Conservation (phyloP, 2,888 invertebrate genomes). For the Hyles lineata region DNA sequence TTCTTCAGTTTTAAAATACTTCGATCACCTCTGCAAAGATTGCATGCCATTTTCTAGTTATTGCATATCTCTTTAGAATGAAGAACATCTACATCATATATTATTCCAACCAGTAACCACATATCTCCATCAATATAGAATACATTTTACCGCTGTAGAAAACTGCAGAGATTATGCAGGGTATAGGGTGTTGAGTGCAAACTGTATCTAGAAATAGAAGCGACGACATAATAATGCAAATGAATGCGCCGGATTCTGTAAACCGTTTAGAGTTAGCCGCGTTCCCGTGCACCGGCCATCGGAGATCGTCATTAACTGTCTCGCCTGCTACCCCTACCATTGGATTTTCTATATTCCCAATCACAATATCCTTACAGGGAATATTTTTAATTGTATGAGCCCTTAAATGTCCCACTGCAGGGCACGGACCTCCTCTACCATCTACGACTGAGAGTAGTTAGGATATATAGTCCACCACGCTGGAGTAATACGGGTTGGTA, state of each 20-base stretch:
- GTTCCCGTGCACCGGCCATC: slow-evolving; percentile 59
- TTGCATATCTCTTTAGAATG: not conserved
- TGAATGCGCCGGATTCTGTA: slow-evolving; percentile 65
- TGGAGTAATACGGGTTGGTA: too few species aligned
- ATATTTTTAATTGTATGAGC: not conserved
- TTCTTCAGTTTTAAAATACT: not conserved
- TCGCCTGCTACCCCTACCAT: slow-evolving; percentile 51
- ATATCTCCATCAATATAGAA: slow-evolving; percentile 1
- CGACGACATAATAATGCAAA: slow-evolving; percentile 72
- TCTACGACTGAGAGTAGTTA: too few species aligned
- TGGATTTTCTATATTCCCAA: slow-evolving; percentile 28
- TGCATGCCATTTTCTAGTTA: not conserved
- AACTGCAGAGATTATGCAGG: slow-evolving; percentile 9
- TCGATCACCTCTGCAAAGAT: not conserved
- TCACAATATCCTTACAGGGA: not conserved
- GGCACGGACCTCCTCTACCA: too few species aligned
- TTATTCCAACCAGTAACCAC: not conserved
- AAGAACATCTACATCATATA: not conserved
- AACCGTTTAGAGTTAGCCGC: slow-evolving; percentile 64
- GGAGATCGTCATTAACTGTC: slow-evolving; percentile 60
- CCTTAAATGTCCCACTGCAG: too few species aligned
- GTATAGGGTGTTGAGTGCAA: slow-evolving; percentile 18
- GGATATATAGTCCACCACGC: too few species aligned
- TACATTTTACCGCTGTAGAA: not conserved
- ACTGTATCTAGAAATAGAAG: slow-evolving; percentile 57